phyloP scores from a whole-genome alignment of 2,888 invertebrate species.

The Dolichomitus sp. region DNA sequence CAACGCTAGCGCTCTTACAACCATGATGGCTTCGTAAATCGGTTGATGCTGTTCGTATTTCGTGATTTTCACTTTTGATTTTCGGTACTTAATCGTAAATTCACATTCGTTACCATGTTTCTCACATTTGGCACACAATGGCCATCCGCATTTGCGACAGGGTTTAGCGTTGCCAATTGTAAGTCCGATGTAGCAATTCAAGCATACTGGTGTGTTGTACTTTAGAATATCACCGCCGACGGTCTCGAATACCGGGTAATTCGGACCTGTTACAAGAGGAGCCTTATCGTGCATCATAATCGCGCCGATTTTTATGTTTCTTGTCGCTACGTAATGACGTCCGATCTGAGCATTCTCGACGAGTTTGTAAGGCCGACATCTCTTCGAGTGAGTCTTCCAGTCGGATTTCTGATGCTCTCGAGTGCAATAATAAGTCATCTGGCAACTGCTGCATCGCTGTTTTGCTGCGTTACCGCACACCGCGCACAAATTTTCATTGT shows the following conservation, averaged over 20 bases:
- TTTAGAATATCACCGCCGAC: constrained; percentile 84
- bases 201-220: constrained; percentile 91
- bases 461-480: constrained; percentile 90
- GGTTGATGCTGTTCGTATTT: constrained; percentile 91
- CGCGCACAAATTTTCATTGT: constrained; percentile 85
- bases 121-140: constrained; percentile 91
- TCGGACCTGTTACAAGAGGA: constrained; percentile 91
- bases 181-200: constrained; percentile 91
- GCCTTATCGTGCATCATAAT: constrained; percentile 90
- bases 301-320: constrained; percentile 91
- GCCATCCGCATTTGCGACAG: constrained; percentile 93
- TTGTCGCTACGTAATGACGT: constrained; percentile 91
- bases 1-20: constrained; percentile 91
- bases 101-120: constrained; percentile 91
- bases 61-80: constrained; percentile 90
- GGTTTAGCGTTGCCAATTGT: constrained; percentile 82
- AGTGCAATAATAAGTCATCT: constrained; percentile 91
- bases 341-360: constrained; percentile 86
- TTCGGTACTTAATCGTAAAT: constrained; percentile 88
- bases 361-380: constrained; percentile 90
- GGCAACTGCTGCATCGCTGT: constrained; percentile 92
- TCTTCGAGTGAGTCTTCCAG: constrained; percentile 91
- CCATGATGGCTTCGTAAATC: constrained; percentile 91
- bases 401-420: constrained; percentile 92
- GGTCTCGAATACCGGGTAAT: constrained; percentile 86